Base-by-base conservation (phyloP, 2,888 invertebrate species). In the Seladonia tumulorum region DNA sequence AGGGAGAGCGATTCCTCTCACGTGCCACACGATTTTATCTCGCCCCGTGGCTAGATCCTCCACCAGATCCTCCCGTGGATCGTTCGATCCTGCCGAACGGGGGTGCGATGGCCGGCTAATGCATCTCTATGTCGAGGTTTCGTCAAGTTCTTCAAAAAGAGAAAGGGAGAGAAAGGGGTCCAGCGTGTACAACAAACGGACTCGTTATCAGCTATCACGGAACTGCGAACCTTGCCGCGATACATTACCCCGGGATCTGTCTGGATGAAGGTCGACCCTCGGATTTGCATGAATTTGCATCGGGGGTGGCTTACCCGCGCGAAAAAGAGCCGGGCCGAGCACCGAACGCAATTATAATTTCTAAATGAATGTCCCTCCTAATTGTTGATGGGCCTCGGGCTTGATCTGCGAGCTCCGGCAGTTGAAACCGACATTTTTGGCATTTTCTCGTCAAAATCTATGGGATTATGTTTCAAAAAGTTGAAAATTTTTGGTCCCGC, bases 1-100 rank as follows among this genome's bases (percentile, higher is more conserved):
- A 89, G 88, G 85, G 83, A 83, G 72, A 79, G 86, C 68, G 81
- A 89, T 90, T 90, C 88, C 83, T 83, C 90, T 90, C 90, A 89
- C 89, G 88, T 88, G 66, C 76, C 45, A 70, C 84, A 63, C 79
- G 89, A 90, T 90, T 90, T 89, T 88, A 90, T 90, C 89, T 87
- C 63, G 57, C 71, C 63, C 70, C 53, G 57, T 77, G 76, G 79
- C 74, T 35, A 80, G 81, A 87, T 78, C 81, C 74, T 45, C 74
- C 77, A 49, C 78, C 63, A 80, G 87, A 84, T 68, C 85, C 87
- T 77, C 29, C 80, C 81, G 75, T 77, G 77, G 78, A 87, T 89
- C 81, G 85, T 39, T 68, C 68, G 68, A 68, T 68, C 35, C 71
- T 57, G 74, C 74, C 57, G 77, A 86, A 83, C 71, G 16, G 18